These are phyloP conservation scores for Lordiphosa stackelbergi DNA, from an alignment of 1,140 invertebrate species.

Conservation along the genomic window DNA sequence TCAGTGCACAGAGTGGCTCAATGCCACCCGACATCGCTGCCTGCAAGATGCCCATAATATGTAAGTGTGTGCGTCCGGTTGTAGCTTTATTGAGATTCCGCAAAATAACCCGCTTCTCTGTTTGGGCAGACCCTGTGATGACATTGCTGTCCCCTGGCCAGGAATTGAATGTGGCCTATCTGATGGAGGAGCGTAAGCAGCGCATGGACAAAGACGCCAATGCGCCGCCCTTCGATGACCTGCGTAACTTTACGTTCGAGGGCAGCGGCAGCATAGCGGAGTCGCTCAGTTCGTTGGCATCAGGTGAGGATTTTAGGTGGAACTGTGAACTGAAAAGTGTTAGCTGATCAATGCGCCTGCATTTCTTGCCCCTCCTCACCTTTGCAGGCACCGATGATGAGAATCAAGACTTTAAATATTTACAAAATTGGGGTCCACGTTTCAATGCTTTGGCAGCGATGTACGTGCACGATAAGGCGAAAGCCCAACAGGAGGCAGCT, in stretches of 20 bases:
- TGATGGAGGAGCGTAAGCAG: constrained; percentile 96
- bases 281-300: constrained; percentile 95
- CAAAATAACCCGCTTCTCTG: constrained; percentile 22
- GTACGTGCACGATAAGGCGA: constrained; percentile 87
- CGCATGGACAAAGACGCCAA: constrained; percentile 96
- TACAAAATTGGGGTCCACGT: constrained; percentile 97
- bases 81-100: background rate
- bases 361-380: constrained; percentile 4
- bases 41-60: constrained; percentile 84
- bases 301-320: constrained; percentile 81
- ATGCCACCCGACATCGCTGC: constrained; percentile 87
- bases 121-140: constrained; percentile 79
- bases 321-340: background rate
- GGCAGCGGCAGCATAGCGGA: constrained; percentile 98
- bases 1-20: constrained; percentile 83
- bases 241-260: constrained; percentile 98
- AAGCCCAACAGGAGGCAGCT: constrained; percentile 38
- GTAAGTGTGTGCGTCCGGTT: constrained; percentile 77
- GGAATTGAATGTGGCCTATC: constrained; percentile 95
- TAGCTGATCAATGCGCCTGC: constrained; percentile 4
- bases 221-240: constrained; percentile 96
- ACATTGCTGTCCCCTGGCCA: constrained; percentile 79
- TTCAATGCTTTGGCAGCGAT: constrained; percentile 98
- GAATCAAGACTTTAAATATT: constrained; percentile 97
- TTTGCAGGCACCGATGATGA: constrained; percentile 92